phyloP scores from a whole-genome alignment of 2,113 vertebrate genomes.

The Plecturocebus donacophilus region DNA sequence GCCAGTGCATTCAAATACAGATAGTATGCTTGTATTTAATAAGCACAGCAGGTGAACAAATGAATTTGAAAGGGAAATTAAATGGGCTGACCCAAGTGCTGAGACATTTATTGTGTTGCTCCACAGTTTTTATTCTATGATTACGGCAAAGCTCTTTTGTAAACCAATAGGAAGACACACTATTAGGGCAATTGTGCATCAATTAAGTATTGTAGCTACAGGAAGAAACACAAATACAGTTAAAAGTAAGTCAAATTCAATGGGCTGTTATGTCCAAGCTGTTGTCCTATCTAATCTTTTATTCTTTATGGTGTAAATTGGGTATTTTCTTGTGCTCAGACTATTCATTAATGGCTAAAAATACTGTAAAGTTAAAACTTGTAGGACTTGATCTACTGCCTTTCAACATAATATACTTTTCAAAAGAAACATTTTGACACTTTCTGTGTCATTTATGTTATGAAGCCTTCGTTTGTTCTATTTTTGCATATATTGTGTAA shows the following conservation, averaged over 20 bases:
- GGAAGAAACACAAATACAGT: constrained; percentile 75
- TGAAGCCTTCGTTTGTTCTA: background rate
- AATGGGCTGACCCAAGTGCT: constrained; percentile 81
- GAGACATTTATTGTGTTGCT: constrained; percentile 78
- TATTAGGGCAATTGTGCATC: constrained; percentile 68
- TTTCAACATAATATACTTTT: background rate
- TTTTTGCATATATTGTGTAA: background rate
- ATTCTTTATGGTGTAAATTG: constrained; percentile 60
- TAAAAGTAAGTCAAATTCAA: constrained; percentile 77
- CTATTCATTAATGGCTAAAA: constrained; percentile 55
- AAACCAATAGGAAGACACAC: constrained; percentile 74
- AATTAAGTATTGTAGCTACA: constrained; percentile 72
- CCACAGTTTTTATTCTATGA: constrained; percentile 71
- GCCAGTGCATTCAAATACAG: constrained; percentile 74
- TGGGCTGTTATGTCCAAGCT: constrained; percentile 75
- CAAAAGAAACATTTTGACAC: background rate
- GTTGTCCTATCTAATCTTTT: constrained; percentile 65
- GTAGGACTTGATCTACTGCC: background rate
- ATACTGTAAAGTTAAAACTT: constrained; percentile 24
- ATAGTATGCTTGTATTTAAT: constrained; percentile 79
- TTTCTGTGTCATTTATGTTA: background rate
- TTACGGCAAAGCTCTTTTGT: constrained; percentile 78
- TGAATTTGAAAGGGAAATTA: constrained; percentile 85
- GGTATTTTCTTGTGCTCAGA: constrained; percentile 41
- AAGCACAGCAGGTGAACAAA: constrained; percentile 81